Evolutionary conservation across 2,888 invertebrate species (phyloP).

Genomic region (Chloroclystis v-ata): DNA sequence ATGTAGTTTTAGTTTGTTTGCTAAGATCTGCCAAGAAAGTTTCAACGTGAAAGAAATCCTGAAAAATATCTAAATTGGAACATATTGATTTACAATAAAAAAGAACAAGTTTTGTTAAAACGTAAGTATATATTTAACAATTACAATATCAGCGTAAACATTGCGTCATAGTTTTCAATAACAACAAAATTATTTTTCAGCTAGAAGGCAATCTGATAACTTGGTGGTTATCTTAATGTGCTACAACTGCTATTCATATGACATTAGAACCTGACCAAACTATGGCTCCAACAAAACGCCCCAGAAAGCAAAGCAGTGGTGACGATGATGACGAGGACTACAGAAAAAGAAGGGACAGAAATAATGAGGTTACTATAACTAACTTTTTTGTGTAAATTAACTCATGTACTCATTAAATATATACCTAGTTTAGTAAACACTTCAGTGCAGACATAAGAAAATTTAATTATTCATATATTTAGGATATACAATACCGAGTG

Average conservation of each 20-base stretch:
- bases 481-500: no score
- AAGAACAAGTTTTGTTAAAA: no score
- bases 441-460: no score
- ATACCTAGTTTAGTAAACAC: neutral
- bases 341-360: conserved; percentile 84
- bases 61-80: no score
- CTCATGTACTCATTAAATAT: neutral
- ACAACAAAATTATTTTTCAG: conserved; percentile 5
- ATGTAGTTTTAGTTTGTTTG: no score
- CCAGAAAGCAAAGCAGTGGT: conserved; percentile 73
- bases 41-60: no score
- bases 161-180: conserved; percentile 33
- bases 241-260: conserved; percentile 37
- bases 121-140: neutral
- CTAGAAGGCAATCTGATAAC: neutral
- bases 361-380: conserved; percentile 81
- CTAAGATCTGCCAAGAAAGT: no score
- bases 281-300: conserved; percentile 67
- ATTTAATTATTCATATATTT: no score
- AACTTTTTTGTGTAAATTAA: neutral
- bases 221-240: neutral
- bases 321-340: conserved; percentile 86
- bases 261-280: conserved; percentile 47
- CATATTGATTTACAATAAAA: no score
- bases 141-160: conserved; percentile 16